Percentiles rank a stretch among this genome's conserved stretches.
Evolutionary conservation across 2,113 vertebrate genomes (phyloP).

Genomic region (Garra rufa): DNA sequence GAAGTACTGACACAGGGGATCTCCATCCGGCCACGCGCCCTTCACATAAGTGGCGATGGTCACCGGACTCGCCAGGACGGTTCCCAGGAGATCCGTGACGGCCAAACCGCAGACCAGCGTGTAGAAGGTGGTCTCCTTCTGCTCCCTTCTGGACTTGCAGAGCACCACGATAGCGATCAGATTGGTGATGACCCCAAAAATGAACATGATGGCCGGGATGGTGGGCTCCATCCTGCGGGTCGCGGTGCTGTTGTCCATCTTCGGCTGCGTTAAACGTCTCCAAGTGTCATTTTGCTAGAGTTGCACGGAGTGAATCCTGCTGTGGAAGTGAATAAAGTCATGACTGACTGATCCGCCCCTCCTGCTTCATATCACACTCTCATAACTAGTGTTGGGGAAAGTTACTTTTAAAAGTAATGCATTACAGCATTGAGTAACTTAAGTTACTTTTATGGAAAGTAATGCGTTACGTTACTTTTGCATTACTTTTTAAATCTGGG

Average conservation of each 20-base stretch:
- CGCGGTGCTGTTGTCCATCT: slow-evolving; percentile 2
- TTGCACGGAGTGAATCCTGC: not conserved
- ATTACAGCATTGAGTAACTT: too few relatives aligned
- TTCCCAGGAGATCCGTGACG: slow-evolving; percentile 92
- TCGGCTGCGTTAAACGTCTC: not conserved
- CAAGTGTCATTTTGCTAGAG: not conserved
- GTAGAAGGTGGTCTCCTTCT: slow-evolving; percentile 97
- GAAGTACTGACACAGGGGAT: slow-evolving; percentile 91
- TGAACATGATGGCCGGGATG: slow-evolving; percentile 95
- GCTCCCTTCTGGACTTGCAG: slow-evolving; percentile 90
- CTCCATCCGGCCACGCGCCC: slow-evolving; percentile 87
- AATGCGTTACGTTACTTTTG: too few relatives aligned
- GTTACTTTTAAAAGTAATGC: too few relatives aligned
- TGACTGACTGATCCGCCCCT: not conserved
- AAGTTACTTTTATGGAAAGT: too few relatives aligned
- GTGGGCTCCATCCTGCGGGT: slow-evolving; percentile 74
- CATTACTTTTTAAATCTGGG: too few relatives aligned
- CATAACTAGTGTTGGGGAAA: too few relatives aligned
- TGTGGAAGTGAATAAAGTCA: not conserved
- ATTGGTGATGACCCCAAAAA: slow-evolving; percentile 95
- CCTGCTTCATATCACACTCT: not conserved
- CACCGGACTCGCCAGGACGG: slow-evolving; percentile 92
- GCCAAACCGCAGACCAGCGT: slow-evolving; percentile 94
- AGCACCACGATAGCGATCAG: slow-evolving; percentile 93
- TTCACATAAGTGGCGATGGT: slow-evolving; percentile 94